phyloP scores from a whole-genome alignment of 2,113 vertebrate genomes.

The Lathamus discolor region DNA sequence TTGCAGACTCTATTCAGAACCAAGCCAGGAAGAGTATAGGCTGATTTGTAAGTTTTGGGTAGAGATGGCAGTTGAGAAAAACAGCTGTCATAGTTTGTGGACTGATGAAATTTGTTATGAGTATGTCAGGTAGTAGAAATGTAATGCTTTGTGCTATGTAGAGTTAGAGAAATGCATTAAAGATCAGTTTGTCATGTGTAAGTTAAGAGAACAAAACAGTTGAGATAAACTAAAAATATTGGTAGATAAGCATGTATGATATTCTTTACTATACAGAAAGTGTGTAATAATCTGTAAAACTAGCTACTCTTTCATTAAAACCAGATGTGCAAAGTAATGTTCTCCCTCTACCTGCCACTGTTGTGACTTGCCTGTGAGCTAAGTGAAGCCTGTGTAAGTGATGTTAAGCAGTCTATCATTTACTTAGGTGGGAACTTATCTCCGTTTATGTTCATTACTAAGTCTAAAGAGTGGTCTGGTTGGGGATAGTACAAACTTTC shows the following conservation, averaged over 20 bases:
- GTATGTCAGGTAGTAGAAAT: background rate
- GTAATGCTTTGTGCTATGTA: background rate
- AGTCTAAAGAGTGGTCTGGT: background rate
- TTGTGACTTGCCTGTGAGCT: background rate
- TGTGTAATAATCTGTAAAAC: background rate
- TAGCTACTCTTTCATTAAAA: background rate
- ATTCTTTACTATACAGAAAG: background rate
- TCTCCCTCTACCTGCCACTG: background rate
- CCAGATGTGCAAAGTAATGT: background rate
- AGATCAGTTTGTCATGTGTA: background rate
- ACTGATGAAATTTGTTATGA: background rate
- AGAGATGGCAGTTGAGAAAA: slow-evolving; percentile 26
- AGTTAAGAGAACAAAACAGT: background rate
- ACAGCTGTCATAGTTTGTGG: background rate
- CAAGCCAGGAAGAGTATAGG: background rate
- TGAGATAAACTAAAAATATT: background rate
- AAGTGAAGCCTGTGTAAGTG: background rate
- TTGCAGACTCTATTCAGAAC: background rate
- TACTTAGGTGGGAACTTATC: background rate
- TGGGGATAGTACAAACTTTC: background rate
- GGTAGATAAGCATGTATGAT: background rate
- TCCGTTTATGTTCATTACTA: background rate
- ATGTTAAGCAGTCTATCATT: background rate
- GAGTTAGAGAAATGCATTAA: background rate
- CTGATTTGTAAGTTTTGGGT: background rate